Evolutionary conservation across 2,113 vertebrate genomes (phyloP), one percentile per base, ranked within the genome.

Genomic region (Phrynosoma platyrhinos): DNA sequence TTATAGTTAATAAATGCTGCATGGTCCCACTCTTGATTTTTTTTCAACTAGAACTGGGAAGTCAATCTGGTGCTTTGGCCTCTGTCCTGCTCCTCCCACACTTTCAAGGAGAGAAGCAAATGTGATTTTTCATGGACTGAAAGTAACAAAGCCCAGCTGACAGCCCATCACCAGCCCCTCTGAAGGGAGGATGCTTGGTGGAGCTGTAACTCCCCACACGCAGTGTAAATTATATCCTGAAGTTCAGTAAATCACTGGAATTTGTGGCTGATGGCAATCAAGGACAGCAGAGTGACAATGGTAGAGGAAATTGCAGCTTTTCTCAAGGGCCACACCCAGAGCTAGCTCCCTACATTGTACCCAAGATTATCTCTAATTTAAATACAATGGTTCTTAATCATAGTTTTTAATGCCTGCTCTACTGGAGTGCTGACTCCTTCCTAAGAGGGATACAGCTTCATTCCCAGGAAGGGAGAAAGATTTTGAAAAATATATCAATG

Each of bases 341-440:
- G 78, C 86, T 91, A 91, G 95, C 92, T 95, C 92, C 86, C 89
- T 52, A 72, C 85, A 90, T 94, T 95, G 95, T 96, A 91, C 92
- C 91, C 36, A 66, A 92, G 89, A 96, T 97, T 96, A 96, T 93
- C 92, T 94, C 90, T 95, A 96, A 97, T 97, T 97, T 97, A 93
- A 95, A 96, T 94, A 97, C 94, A 96, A 96, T 94, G 77, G 79
- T 32, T 89, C 47, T 91, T 96, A 96, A 96, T 96, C 92, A 95
- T 75, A 90, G 93, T n/a, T 95, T 95, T 93, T 91, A 95, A 86
- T 32, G 79, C 82, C 85, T 89, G 89, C 92, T 91, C 93, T 76
- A 94, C 94, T 91, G 93, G 94, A 90, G 55, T 2, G 20, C 0
- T 87, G 84, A 90, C 87, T 75, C 81, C 58, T n/a, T 36, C 80